Conservation (phyloP, 2,888 invertebrate genomes). For the Ochropleura plecta region DNA sequence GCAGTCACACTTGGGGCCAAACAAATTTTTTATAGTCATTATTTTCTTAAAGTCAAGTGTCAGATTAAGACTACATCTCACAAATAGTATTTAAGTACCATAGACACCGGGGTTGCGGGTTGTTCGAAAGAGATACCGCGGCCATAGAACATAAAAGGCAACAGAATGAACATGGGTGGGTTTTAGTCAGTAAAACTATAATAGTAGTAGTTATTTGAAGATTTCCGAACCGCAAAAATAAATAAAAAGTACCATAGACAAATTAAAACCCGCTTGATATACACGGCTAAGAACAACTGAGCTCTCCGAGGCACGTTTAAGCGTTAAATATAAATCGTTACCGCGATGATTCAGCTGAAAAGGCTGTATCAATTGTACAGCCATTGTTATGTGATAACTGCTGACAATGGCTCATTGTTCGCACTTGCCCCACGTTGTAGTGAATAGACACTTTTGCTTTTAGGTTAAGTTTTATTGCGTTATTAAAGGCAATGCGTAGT, state of each 20-base stretch:
- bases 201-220: no score
- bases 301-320: background rate
- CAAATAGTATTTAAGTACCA: no score
- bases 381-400: constrained; percentile 59
- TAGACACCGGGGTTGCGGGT: no score
- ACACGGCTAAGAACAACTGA: background rate
- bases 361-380: constrained; percentile 51
- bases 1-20: no score
- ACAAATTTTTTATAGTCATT: no score
- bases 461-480: constrained; percentile 56
- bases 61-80: no score
- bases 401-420: constrained; percentile 61
- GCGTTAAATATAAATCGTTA: constrained; percentile 33
- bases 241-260: background rate
- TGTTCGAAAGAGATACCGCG: no score
- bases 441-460: constrained; percentile 58
- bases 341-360: constrained; percentile 56
- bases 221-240: no score
- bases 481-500: constrained; percentile 48
- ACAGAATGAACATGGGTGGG: no score
- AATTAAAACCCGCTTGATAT: background rate
- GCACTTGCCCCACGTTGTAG: constrained; percentile 41
- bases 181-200: no score
- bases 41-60: no score
- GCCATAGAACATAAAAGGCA: no score